Evolutionary conservation across 2,797 vertebrate species (phyloP).

Genomic region (Phoebastria nigripes): DNA sequence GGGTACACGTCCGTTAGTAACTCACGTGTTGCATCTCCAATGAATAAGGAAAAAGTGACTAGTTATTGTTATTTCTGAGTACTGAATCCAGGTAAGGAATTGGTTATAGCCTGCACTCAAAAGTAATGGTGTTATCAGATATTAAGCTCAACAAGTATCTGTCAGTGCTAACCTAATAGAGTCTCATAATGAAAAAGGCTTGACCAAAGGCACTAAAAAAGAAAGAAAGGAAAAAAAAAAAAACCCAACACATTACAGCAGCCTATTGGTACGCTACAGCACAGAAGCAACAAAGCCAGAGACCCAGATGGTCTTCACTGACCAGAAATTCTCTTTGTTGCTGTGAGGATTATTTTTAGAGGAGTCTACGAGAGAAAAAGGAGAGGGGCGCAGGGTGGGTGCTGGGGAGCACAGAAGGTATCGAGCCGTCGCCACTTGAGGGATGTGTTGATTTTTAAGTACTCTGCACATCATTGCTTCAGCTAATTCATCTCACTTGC

Average conservation of each 20-base stretch:
- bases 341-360: conserved; percentile 15
- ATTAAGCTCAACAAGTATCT: background rate
- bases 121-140: background rate
- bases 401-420: background rate
- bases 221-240: background rate
- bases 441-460: background rate
- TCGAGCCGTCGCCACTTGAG: background rate
- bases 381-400: background rate
- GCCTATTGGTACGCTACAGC: background rate
- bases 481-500: background rate
- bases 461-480: background rate
- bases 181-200: background rate
- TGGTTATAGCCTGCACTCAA: background rate
- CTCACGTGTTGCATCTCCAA: no score
- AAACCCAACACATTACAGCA: background rate
- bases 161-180: background rate
- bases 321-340: conserved; percentile 36
- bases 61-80: background rate
- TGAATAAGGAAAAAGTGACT: background rate
- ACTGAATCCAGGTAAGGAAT: background rate
- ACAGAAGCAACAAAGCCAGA: conserved; percentile 31
- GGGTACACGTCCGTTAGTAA: background rate
- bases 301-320: conserved; percentile 23
- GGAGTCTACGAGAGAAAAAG: background rate
- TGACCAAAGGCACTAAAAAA: background rate